phyloP scores from a whole-genome alignment of 2,888 invertebrate genomes.

The Monoplex corrugatus region DNA sequence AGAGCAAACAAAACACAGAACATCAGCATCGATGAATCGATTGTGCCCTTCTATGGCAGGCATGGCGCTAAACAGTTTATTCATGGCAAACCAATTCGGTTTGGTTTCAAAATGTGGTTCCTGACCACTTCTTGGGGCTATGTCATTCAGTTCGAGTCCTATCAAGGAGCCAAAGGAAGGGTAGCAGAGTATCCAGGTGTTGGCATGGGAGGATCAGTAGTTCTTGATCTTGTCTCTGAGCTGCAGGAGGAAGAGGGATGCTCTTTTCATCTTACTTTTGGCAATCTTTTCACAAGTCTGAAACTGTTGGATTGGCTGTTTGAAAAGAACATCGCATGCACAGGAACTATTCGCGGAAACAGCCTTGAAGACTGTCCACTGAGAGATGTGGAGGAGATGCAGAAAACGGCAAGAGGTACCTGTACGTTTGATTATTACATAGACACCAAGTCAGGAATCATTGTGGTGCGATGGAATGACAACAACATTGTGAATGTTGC shows the following conservation, averaged over 20 bases:
- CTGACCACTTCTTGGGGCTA: not conserved
- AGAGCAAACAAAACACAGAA: too few species aligned
- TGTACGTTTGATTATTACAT: not conserved
- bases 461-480: not conserved
- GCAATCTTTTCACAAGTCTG: not conserved
- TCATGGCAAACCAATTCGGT: not conserved
- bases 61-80: not conserved
- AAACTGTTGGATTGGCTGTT: not conserved
- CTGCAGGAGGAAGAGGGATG: not conserved
- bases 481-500: constrained; percentile 9
- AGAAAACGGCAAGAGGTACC: not conserved
- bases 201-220: not conserved
- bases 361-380: not conserved
- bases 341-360: not conserved
- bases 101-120: not conserved
- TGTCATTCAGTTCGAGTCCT: not conserved
- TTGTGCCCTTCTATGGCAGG: not conserved
- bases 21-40: not conserved
- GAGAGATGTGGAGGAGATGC: constrained; percentile 12
- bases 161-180: not conserved
- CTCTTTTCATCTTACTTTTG: not conserved
- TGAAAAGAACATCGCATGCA: not conserved
- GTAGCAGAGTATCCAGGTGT: not conserved
- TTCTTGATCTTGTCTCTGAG: not conserved
- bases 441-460: not conserved